Conservation (phyloP, 2,888 invertebrate genomes). For the Anthophora plumipes region DNA sequence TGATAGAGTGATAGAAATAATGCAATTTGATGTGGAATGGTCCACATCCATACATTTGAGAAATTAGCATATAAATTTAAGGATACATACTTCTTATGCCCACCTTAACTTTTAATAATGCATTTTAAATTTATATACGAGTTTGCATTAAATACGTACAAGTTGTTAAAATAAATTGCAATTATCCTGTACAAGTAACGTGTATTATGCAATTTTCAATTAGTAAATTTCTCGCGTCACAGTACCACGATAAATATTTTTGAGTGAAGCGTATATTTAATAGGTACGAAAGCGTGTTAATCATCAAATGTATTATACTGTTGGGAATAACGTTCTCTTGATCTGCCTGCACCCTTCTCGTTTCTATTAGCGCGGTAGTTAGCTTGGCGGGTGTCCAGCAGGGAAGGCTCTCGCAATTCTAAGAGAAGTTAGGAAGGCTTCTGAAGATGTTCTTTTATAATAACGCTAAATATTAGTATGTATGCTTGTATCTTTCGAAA, state of each 20-base stretch:
- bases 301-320: conserved; percentile 45
- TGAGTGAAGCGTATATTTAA: background rate
- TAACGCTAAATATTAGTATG: background rate
- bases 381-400: conserved; percentile 59
- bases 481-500: background rate
- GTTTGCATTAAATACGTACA: too few species aligned
- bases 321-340: conserved; percentile 44
- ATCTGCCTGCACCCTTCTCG: conserved; percentile 33
- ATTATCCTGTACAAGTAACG: too few species aligned
- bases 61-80: too few species aligned
- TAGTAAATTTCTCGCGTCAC: background rate
- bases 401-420: conserved; percentile 16
- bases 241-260: background rate
- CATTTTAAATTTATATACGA: too few species aligned
- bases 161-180: too few species aligned
- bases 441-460: background rate
- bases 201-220: background rate
- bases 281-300: conserved; percentile 23
- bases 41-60: too few species aligned
- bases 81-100: too few species aligned
- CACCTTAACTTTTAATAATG: too few species aligned
- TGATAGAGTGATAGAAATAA: too few species aligned
- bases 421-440: conserved; percentile 24
- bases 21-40: too few species aligned
- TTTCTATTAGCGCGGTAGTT: conserved; percentile 43